These are phyloP conservation scores for Drosophila santomea DNA, from an alignment of 1,140 invertebrate species.

Conservation along the genomic window DNA sequence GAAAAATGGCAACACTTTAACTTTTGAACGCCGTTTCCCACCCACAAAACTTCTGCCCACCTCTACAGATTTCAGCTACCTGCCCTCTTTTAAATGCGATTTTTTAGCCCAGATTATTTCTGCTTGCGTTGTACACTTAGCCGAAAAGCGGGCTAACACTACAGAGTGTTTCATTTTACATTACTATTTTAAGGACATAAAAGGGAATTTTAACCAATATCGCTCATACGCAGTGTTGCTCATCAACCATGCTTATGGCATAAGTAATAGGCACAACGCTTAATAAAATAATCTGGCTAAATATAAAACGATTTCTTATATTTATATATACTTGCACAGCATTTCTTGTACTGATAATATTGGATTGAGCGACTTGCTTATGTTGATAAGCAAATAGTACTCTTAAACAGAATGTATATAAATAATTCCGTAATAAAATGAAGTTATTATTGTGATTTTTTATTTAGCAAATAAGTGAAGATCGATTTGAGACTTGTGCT, in stretches of 20 bases:
- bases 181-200: no score
- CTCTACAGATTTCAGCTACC: slow-evolving; percentile 2
- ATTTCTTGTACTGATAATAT: not conserved
- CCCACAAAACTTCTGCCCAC: slow-evolving; percentile 2
- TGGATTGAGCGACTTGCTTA: no score
- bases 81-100: slow-evolving; percentile 40
- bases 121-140: slow-evolving; percentile 17
- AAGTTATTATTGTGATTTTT: no score
- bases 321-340: not conserved
- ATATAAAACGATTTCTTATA: not conserved
- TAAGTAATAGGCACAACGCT: no score
- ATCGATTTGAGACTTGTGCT: no score
- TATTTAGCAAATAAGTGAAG: no score
- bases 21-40: slow-evolving; percentile 51
- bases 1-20: slow-evolving; percentile 67
- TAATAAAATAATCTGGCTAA: no score
- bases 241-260: no score
- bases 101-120: slow-evolving; percentile 47
- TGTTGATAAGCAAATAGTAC: not conserved
- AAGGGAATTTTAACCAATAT: no score
- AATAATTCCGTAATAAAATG: no score
- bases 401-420: not conserved
- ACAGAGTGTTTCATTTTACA: no score
- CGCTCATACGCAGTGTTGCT: no score
- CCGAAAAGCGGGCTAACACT: not conserved